Percentiles rank a stretch among this genome's conserved stretches.
Conservation (phyloP, 2,797 vertebrate genomes). For the Ctenochaetus hawaiiensis region DNA sequence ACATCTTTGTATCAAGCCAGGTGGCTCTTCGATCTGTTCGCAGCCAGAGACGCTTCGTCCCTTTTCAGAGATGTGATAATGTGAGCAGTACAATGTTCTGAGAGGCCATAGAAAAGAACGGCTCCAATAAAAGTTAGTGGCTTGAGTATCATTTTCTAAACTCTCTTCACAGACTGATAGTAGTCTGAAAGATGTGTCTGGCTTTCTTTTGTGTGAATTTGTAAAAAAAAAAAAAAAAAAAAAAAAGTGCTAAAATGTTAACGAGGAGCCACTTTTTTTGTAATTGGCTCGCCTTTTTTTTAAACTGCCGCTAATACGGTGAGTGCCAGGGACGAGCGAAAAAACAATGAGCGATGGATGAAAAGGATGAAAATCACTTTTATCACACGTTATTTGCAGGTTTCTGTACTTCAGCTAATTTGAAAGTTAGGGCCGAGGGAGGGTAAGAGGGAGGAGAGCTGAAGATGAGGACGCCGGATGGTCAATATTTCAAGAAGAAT, state of each 20-base stretch:
- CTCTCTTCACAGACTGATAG: conserved; percentile 4
- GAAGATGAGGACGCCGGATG: conserved; percentile 34
- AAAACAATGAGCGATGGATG: conserved; percentile 32
- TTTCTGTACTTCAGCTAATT: conserved; percentile 38
- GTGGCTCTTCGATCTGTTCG: background rate
- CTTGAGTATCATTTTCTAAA: conserved; percentile 2
- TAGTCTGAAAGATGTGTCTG: background rate
- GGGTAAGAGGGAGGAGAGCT: background rate
- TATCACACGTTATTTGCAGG: conserved; percentile 40
- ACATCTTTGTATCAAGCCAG: conserved; percentile 18
- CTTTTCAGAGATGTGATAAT: conserved; percentile 9
- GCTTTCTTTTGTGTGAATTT: conserved; percentile 3
- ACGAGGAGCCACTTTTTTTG: conserved; percentile 10
- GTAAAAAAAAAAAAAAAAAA: too few species aligned
- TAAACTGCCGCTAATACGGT: conserved; percentile 15
- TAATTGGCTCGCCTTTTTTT: conserved; percentile 1
- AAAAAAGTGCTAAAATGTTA: too few species aligned
- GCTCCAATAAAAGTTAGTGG: conserved; percentile 14
- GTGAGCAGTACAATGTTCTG: conserved; percentile 12
- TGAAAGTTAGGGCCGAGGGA: background rate
- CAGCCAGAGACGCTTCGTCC: background rate
- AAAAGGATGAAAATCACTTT: conserved; percentile 38
- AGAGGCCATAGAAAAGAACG: conserved; percentile 1
- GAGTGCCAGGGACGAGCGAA: conserved; percentile 13
- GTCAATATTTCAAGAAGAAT: conserved; percentile 37